Conservation (phyloP, 1,140 invertebrate genomes). For the Drosophila ficusphila region DNA sequence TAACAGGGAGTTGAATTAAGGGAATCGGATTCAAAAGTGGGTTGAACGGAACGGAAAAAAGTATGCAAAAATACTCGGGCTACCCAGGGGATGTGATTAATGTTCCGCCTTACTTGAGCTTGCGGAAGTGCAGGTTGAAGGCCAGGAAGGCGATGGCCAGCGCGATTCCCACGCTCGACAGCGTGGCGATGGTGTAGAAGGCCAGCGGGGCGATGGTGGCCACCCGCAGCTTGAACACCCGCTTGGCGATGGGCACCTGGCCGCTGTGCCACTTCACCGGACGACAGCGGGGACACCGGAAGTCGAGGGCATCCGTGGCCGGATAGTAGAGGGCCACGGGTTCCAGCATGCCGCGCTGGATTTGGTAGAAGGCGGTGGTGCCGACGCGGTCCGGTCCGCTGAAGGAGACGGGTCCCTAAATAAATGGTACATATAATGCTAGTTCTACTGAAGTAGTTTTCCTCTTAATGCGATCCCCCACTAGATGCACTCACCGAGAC, state of each 20-base stretch:
- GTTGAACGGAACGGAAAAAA: not conserved
- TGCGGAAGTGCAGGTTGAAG: slow-evolving; percentile 94
- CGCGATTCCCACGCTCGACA: slow-evolving; percentile 91
- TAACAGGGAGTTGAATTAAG: no score
- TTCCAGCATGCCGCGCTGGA: slow-evolving; percentile 89
- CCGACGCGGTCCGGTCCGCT: slow-evolving; percentile 93
- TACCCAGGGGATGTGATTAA: no score
- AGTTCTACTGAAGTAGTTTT: no score
- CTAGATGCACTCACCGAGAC: slow-evolving; percentile 93
- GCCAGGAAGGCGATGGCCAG: slow-evolving; percentile 91
- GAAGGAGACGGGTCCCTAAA: slow-evolving; percentile 94
- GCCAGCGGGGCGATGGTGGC: slow-evolving; percentile 90
- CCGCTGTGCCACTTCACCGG: slow-evolving; percentile 90
- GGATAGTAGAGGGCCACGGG: slow-evolving; percentile 91
- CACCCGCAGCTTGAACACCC: slow-evolving; percentile 89
- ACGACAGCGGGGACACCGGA: slow-evolving; percentile 89
- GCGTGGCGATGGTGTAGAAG: slow-evolving; percentile 88
- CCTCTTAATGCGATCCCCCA: no score
- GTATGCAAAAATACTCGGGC: no score
- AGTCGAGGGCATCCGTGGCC: slow-evolving; percentile 87
- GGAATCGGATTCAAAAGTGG: no score
- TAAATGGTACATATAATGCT: not conserved
- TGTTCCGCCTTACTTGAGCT: slow-evolving; percentile 89
- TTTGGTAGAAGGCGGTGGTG: slow-evolving; percentile 93
- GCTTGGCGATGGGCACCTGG: slow-evolving; percentile 90